These are phyloP conservation scores for Liolophura sinensis DNA, from an alignment of 1,140 invertebrate species.

Conservation along the genomic window DNA sequence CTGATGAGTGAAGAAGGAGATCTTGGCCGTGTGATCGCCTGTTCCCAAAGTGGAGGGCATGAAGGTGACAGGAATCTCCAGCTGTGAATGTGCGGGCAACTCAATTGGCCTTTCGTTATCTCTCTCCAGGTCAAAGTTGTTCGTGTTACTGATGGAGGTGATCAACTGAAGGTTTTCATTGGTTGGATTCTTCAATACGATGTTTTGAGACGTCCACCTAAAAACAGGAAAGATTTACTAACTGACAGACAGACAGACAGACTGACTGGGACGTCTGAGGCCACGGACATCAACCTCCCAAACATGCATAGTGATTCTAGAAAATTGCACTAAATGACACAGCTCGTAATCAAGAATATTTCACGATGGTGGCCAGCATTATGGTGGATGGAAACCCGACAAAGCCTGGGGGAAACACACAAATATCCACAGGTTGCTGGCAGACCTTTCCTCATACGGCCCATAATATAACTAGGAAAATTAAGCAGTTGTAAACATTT, in stretches of 20 bases:
- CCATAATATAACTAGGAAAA: too few species aligned
- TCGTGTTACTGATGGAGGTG: slow-evolving; percentile 50
- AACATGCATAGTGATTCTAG: too few species aligned
- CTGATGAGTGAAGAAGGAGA: slow-evolving; percentile 54
- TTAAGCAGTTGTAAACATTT: too few species aligned
- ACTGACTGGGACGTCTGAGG: neutral
- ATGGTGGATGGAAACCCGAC: too few species aligned
- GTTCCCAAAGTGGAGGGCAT: slow-evolving; percentile 55
- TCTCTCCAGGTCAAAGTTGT: slow-evolving; percentile 53
- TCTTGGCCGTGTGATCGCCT: slow-evolving; percentile 44
- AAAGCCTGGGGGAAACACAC: too few species aligned
- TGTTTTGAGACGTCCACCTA: slow-evolving; percentile 51
- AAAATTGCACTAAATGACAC: too few species aligned
- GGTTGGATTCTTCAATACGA: slow-evolving; percentile 52
- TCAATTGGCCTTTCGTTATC: slow-evolving; percentile 45
- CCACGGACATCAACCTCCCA: too few species aligned
- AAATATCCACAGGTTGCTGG: too few species aligned
- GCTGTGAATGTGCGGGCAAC: slow-evolving; percentile 31
- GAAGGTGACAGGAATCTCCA: slow-evolving; percentile 52
- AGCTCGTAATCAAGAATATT: too few species aligned
- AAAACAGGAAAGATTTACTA: neutral
- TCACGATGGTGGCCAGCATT: too few species aligned
- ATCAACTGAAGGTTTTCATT: slow-evolving; percentile 49
- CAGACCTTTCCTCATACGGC: too few species aligned
- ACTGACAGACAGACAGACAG: neutral